A percentile compares a stretch with the other conserved stretches of the same genome.
Conservation (phyloP, 2,888 invertebrate species). For the Platerodrilus igneus region DNA sequence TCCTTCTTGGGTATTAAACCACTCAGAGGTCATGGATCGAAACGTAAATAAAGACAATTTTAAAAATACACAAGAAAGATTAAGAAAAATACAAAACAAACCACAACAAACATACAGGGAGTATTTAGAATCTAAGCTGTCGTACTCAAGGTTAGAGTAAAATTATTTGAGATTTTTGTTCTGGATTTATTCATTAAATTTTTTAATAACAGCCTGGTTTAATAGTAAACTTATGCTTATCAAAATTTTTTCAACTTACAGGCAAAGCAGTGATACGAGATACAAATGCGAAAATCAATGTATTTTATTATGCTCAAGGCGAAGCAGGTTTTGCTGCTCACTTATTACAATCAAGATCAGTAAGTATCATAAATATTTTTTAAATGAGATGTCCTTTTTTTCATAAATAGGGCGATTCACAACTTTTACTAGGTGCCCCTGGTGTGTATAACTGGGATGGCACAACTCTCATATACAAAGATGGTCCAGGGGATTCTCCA, state of each 20-base stretch:
- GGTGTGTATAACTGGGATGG: slow-evolving; percentile 61
- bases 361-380: slow-evolving; percentile 24
- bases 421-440: slow-evolving; percentile 56
- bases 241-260: too few species aligned
- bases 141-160: too few species aligned
- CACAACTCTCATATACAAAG: slow-evolving; percentile 34
- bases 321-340: slow-evolving; percentile 53
- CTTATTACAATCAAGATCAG: slow-evolving; percentile 44
- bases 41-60: too few species aligned
- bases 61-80: too few species aligned
- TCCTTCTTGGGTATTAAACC: too few species aligned
- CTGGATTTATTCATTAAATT: neutral
- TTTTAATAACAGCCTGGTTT: neutral
- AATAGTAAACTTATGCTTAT: too few species aligned
- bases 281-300: slow-evolving; percentile 4
- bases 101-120: too few species aligned
- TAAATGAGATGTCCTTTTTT: neutral
- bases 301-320: slow-evolving; percentile 52
- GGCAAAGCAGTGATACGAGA: slow-evolving; percentile 8
- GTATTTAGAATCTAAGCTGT: too few species aligned
- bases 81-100: too few species aligned
- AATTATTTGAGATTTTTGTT: neutral
- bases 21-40: too few species aligned
- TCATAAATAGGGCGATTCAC: slow-evolving; percentile 31
- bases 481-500: slow-evolving; percentile 21